Evolutionary conservation across 2,113 vertebrate genomes (phyloP).

Genomic region (Orycteropus afer): DNA sequence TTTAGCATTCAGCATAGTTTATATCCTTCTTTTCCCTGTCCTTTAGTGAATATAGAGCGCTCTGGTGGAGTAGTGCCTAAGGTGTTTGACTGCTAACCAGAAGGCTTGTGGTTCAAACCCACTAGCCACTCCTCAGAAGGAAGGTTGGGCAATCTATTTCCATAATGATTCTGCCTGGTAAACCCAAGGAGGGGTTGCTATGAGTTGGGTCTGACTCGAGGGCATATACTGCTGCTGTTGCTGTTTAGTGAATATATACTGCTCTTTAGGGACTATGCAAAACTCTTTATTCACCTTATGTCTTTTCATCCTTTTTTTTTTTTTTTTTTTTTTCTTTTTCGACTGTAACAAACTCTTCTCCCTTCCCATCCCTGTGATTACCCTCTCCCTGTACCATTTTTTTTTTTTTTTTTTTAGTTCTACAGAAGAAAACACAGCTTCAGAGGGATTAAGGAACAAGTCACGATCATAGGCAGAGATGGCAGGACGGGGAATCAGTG

Average conservation of each 20-base stretch:
- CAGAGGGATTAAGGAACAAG: neutral
- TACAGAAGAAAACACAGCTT: neutral
- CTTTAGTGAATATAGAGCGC: slow-evolving; percentile 36
- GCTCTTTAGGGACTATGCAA: neutral
- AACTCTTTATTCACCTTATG: neutral
- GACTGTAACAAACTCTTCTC: too few relatives aligned
- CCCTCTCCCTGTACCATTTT: neutral
- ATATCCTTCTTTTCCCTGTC: neutral
- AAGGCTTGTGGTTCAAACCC: too few relatives aligned
- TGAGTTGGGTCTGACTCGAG: too few relatives aligned
- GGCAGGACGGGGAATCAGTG: neutral
- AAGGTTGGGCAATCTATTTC: too few relatives aligned
- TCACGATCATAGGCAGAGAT: neutral
- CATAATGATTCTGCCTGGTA: too few relatives aligned
- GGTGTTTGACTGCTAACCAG: too few relatives aligned
- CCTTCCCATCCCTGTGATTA: too few relatives aligned
- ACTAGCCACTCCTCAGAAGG: too few relatives aligned
- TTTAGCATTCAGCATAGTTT: neutral
- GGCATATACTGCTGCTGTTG: too few relatives aligned
- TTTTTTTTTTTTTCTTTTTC: neutral
- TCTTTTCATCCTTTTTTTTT: neutral
- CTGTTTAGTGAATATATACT: slow-evolving; percentile 44
- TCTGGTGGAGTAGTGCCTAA: too few relatives aligned
- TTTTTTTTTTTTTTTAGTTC: neutral
- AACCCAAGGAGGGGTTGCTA: too few relatives aligned